Evolutionary conservation across 2,113 vertebrate genomes (phyloP).

Genomic region (Falco punctatus): DNA sequence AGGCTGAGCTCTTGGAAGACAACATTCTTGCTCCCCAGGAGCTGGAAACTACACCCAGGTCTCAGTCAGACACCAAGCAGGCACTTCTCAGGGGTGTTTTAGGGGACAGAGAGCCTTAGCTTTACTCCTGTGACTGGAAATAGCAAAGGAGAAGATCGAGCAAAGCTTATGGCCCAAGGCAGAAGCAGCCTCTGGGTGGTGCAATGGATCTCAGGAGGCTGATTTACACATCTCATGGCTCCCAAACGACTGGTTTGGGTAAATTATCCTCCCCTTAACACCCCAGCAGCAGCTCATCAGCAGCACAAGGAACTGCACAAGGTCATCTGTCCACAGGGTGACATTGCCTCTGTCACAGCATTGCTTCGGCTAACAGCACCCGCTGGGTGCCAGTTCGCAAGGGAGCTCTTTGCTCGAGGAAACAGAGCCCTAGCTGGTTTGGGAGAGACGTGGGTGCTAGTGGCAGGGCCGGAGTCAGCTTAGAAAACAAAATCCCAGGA

Average conservation of each 20-base stretch:
- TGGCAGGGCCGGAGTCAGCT: not conserved
- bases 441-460: not conserved
- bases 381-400: rapidly evolving
- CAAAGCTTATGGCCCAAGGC: not conserved
- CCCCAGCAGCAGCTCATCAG: not conserved
- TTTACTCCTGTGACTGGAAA: not conserved
- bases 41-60: not conserved
- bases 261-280: not conserved
- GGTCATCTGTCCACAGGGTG: not conserved
- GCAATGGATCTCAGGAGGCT: not conserved
- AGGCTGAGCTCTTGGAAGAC: not conserved
- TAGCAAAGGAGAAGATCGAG: not conserved
- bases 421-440: not conserved
- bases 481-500: not conserved
- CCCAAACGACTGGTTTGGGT: not conserved
- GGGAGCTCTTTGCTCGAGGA: not conserved
- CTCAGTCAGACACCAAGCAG: not conserved
- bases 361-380: not conserved
- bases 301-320: not conserved
- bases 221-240: not conserved
- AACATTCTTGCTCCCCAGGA: not conserved
- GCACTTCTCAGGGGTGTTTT: not conserved
- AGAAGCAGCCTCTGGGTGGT: not conserved
- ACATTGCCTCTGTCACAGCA: not conserved
- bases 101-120: not conserved